A percentile compares a stretch with the other conserved stretches of the same genome.
Conservation (phyloP, 2,113 vertebrate genomes). For the Archilochus colubris region DNA sequence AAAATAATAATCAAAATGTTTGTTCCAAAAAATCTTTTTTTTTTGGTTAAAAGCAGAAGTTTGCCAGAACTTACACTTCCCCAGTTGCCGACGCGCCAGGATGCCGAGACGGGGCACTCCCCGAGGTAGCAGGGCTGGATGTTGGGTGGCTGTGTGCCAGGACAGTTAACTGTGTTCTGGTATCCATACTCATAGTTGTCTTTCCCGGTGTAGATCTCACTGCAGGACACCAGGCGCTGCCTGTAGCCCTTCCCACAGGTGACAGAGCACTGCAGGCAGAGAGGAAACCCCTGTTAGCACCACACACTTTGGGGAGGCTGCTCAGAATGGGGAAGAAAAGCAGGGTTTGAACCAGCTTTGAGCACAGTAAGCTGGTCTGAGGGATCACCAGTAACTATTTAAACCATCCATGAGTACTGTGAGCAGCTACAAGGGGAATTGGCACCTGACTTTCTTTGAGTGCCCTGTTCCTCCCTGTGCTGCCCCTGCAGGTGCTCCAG, state of each 20-base stretch:
- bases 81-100: conserved; percentile 94
- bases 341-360: background rate
- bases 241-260: conserved; percentile 92
- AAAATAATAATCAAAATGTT: no score
- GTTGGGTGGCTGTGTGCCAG: conserved; percentile 87
- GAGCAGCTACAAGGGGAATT: background rate
- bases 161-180: conserved; percentile 88
- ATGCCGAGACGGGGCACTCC: conserved; percentile 78
- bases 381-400: background rate
- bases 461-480: background rate
- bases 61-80: conserved; percentile 82
- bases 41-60: background rate
- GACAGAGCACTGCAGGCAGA: conserved; percentile 87
- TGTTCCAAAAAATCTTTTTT: background rate
- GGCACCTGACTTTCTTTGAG: background rate
- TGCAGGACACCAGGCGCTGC: conserved; percentile 93
- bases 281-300: background rate
- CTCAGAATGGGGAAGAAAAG: background rate
- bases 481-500: background rate
- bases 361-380: background rate
- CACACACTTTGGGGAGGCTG: fast-evolving
- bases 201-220: conserved; percentile 90
- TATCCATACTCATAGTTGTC: conserved; percentile 94
- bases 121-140: conserved; percentile 84
- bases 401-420: background rate